Conservation (phyloP, 1,140 invertebrate genomes). For the Ectropis grisescens region DNA sequence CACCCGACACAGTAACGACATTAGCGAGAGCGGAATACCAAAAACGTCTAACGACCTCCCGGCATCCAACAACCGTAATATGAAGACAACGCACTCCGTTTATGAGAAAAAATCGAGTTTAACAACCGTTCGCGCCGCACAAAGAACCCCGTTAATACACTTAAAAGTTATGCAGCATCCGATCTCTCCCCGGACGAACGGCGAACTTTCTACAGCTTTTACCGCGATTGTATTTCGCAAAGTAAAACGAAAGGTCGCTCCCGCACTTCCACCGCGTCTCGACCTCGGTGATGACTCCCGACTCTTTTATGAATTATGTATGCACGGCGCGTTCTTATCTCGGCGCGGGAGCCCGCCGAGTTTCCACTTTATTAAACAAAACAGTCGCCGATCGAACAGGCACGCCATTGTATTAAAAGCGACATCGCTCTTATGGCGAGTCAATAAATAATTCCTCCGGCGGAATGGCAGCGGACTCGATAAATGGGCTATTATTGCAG, state of each 20-base stretch:
- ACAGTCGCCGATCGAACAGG: slow-evolving; percentile 33
- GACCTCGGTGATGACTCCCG: slow-evolving; percentile 46
- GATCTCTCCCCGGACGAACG: too few relatives aligned
- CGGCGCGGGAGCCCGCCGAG: slow-evolving; percentile 31
- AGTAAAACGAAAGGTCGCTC: slow-evolving; percentile 27
- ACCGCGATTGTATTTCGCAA: slow-evolving; percentile 35
- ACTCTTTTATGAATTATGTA: slow-evolving; percentile 63
- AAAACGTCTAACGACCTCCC: too few relatives aligned
- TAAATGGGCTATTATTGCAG: slow-evolving; percentile 62
- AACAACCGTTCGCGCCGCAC: too few relatives aligned
- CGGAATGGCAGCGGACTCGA: slow-evolving; percentile 44
- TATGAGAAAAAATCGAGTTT: too few relatives aligned
- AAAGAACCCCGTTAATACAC: too few relatives aligned
- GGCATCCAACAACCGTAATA: too few relatives aligned
- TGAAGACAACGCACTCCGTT: too few relatives aligned
- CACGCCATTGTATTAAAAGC: slow-evolving; percentile 47
- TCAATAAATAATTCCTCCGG: slow-evolving; percentile 58
- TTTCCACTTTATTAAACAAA: slow-evolving; percentile 63
- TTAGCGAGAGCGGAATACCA: slow-evolving; percentile 15
- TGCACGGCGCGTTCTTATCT: slow-evolving; percentile 46
- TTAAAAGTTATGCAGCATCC: too few relatives aligned
- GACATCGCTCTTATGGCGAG: slow-evolving; percentile 42
- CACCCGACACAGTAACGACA: slow-evolving; percentile 19
- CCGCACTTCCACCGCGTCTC: slow-evolving; percentile 31
- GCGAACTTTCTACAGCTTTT: slow-evolving; percentile 29